Evolutionary conservation across 2,888 invertebrate genomes (phyloP).

Genomic region (Ceriagrion tenellum): DNA sequence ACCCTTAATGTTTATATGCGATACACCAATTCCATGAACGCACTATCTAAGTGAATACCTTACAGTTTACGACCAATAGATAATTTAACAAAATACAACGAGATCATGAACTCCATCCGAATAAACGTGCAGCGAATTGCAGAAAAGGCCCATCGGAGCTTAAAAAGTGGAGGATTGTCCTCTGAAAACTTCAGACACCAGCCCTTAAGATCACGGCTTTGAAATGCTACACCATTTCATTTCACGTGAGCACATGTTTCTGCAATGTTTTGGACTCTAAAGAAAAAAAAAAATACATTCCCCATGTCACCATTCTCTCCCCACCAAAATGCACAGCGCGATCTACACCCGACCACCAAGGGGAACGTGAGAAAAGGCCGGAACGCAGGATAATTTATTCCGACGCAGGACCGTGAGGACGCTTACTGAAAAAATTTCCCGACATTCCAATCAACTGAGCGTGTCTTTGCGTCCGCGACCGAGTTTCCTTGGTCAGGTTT

Average conservation of each 20-base stretch:
- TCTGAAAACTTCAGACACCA: too few species aligned
- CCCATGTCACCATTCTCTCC: neutral
- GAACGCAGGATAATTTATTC: neutral
- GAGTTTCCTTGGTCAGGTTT: neutral
- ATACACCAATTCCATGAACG: too few species aligned
- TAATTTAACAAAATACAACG: too few species aligned
- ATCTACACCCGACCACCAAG: neutral
- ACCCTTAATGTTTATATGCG: too few species aligned
- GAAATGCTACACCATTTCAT: too few species aligned
- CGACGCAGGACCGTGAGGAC: neutral
- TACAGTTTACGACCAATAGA: too few species aligned
- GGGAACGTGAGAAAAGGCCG: conserved; percentile 9
- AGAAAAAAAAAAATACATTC: neutral
- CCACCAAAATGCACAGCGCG: neutral
- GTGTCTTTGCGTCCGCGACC: neutral
- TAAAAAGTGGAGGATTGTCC: too few species aligned
- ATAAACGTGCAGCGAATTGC: too few species aligned
- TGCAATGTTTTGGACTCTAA: neutral
- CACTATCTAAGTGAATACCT: too few species aligned
- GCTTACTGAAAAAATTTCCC: neutral
- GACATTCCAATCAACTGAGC: neutral
- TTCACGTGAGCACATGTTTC: neutral
- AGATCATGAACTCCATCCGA: too few species aligned
- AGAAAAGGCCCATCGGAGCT: too few species aligned
- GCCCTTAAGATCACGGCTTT: too few species aligned